phyloP scores from a whole-genome alignment of 2,113 vertebrate genomes.

The Rhynchopsitta pachyrhyncha region DNA sequence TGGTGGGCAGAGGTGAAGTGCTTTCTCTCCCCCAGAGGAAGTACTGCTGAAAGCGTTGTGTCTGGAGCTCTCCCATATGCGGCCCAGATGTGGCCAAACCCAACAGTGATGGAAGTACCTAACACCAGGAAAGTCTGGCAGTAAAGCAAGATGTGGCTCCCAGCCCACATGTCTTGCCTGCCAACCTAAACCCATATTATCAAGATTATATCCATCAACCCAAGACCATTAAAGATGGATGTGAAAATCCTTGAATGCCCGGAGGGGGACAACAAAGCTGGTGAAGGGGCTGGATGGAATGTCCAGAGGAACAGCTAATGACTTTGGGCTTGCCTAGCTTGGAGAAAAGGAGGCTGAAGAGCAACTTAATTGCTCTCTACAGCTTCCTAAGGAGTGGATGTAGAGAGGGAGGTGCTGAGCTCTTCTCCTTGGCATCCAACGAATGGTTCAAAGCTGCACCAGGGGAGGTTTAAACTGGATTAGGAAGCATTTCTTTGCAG shows the following conservation, averaged over 20 bases:
- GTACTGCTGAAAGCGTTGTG: not conserved
- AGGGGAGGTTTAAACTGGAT: not conserved
- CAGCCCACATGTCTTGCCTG: not conserved
- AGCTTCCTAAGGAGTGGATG: not conserved
- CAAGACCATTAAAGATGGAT: not conserved
- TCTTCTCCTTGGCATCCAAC: not conserved
- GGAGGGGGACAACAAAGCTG: not conserved
- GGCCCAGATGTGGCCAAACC: not conserved
- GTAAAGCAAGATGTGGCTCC: not conserved
- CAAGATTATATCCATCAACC: not conserved
- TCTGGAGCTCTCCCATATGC: not conserved
- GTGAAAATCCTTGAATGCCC: not conserved
- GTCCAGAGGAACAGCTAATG: not conserved
- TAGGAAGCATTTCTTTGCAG: not conserved
- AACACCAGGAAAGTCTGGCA: not conserved
- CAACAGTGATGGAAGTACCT: not conserved
- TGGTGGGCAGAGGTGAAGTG: not conserved
- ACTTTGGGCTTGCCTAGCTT: not conserved
- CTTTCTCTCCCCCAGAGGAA: not conserved
- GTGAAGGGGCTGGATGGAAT: not conserved
- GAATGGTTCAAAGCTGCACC: not conserved
- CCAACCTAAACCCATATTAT: not conserved
- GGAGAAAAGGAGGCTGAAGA: not conserved
- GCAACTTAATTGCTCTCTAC: not conserved
- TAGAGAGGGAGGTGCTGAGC: not conserved